These are phyloP conservation scores for Istiophorus platypterus DNA, from an alignment of 2,113 vertebrate genomes.

Conservation along the genomic window DNA sequence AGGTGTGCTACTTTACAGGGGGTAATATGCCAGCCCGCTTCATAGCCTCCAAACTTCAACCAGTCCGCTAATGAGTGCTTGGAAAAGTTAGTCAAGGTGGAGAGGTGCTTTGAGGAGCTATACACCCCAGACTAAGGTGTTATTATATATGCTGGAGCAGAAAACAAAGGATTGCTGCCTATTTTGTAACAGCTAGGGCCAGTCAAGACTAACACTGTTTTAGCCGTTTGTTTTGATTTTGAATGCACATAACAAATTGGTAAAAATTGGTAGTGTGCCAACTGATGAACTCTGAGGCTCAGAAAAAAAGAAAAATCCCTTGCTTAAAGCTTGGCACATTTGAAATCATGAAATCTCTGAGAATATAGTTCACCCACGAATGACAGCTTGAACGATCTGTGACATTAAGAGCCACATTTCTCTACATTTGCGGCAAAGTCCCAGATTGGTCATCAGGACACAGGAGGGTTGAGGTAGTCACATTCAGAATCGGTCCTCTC, in stretches of 20 bases:
- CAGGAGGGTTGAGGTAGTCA: conserved; percentile 42
- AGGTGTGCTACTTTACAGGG: conserved; percentile 77
- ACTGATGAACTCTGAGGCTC: neutral
- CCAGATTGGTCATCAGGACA: conserved; percentile 34
- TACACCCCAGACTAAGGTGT: conserved; percentile 52
- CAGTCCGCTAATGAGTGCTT: conserved; percentile 75
- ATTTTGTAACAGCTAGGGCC: conserved; percentile 21
- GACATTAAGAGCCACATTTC: conserved; percentile 26
- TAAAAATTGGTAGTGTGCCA: neutral
- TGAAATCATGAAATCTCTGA: conserved; percentile 20
- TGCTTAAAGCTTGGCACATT: neutral
- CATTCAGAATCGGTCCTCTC: conserved; percentile 54
- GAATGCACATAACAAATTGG: conserved; percentile 27
- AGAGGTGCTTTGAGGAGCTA: conserved; percentile 77
- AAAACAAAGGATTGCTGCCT: conserved; percentile 65
- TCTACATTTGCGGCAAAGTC: conserved; percentile 36
- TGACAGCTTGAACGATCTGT: conserved; percentile 10
- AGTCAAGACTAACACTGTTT: conserved; percentile 31
- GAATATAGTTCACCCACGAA: neutral
- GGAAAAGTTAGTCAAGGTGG: conserved; percentile 80
- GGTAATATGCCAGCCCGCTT: conserved; percentile 70
- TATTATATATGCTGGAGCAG: conserved; percentile 59
- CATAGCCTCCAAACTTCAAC: conserved; percentile 74
- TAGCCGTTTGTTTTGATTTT: conserved; percentile 2
- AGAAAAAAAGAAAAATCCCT: conserved; percentile 1